A percentile compares a stretch with the other conserved stretches of the same genome.
Evolutionary conservation across 1,140 invertebrate species (phyloP).

Genomic region (Pachypeltis micranthus): DNA sequence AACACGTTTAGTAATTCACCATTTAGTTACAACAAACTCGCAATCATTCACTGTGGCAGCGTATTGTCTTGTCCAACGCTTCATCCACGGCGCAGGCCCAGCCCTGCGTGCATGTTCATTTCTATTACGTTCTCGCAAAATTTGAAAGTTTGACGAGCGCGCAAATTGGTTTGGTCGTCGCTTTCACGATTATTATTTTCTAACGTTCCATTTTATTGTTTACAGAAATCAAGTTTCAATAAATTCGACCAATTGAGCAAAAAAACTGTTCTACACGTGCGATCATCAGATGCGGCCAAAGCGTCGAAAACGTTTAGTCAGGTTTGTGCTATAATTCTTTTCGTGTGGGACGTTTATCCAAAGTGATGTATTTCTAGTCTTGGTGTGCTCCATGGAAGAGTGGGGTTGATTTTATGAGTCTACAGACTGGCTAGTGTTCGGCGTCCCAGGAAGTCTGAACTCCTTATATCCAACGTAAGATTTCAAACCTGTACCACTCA

Average conservation of each 20-base stretch:
- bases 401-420: too few species aligned
- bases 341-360: too few species aligned
- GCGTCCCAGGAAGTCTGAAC: too few species aligned
- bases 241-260: slow-evolving; percentile 61
- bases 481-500: too few species aligned
- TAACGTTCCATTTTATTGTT: slow-evolving; percentile 24
- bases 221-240: slow-evolving; percentile 64
- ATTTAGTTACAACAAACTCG: too few species aligned
- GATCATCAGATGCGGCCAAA: slow-evolving; percentile 51
- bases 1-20: too few species aligned
- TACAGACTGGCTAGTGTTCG: too few species aligned
- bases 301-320: slow-evolving; percentile 53
- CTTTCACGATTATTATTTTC: not conserved
- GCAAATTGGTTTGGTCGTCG: not conserved
- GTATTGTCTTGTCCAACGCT: not conserved
- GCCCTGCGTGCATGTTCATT: not conserved
- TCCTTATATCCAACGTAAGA: too few species aligned
- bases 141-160: not conserved
- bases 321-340: slow-evolving; percentile 39
- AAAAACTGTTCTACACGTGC: slow-evolving; percentile 51
- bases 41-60: not conserved
- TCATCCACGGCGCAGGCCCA: not conserved
- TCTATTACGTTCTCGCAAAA: not conserved
- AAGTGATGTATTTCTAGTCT: too few species aligned
- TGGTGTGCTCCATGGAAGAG: too few species aligned